Conservation (phyloP, 2,113 vertebrate species). For the human region DNA sequence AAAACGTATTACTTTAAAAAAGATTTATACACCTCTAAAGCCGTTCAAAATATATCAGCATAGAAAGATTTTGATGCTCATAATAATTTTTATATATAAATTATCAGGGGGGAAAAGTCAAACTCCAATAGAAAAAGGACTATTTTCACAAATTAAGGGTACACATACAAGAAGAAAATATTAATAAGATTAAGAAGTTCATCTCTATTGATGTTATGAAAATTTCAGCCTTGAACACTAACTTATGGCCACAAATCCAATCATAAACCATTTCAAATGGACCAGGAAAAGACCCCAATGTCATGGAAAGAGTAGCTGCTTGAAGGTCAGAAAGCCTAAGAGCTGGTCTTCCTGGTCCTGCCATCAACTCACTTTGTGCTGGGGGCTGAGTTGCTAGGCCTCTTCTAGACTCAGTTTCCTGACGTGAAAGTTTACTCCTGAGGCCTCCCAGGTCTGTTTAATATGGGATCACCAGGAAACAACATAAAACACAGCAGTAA, state of each 20-base stretch:
- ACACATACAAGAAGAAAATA: background rate
- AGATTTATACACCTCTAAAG: background rate
- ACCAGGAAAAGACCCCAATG: background rate
- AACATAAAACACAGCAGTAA: background rate
- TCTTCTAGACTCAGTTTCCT: background rate
- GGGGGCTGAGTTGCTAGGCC: background rate
- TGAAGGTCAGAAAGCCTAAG: background rate
- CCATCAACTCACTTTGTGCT: background rate
- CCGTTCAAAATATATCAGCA: background rate
- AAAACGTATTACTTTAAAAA: background rate
- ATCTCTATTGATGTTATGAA: background rate
- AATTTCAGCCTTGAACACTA: background rate
- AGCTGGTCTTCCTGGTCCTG: background rate
- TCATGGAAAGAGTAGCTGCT: background rate
- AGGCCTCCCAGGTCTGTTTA: background rate
- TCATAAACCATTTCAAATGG: background rate
- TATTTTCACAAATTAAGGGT: background rate
- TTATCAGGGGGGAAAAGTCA: background rate
- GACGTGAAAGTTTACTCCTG: background rate
- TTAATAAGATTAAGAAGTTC: background rate
- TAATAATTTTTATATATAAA: background rate
- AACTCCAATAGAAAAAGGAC: background rate
- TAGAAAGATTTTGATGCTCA: background rate
- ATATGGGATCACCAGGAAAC: background rate
- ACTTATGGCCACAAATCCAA: background rate